Base-by-base conservation (phyloP, 2,797 vertebrate species). In the Rallus crepitans region DNA sequence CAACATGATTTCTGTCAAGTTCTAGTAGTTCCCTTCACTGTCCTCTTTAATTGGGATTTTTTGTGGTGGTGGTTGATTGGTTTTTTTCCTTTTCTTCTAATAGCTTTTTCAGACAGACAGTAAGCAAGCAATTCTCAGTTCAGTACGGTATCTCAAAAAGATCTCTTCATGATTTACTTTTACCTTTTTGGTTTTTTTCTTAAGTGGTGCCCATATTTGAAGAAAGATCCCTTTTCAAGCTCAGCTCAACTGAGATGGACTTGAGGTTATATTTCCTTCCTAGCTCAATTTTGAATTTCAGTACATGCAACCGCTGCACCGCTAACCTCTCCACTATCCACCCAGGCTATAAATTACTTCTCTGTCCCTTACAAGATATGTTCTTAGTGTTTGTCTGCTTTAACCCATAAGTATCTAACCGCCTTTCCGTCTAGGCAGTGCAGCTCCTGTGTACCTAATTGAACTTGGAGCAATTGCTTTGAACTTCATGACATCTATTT, bases 391-490 rank as follows among this genome's bases (percentile, higher is more conserved):
- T 76, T 66, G 35, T 85, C 19, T 53, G 50, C 25, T 66, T 70
- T 77, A 73, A 63, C 27, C 21, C 14, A 3, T 27, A 65, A 52
- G 42, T 66, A 14, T 55, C 47, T 35, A 61, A 5, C 8, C 52
- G 30, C 25, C 33, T 82, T 86, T 86, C 50, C 18, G 37, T 90
- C 35, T 33, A 52, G 28, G 33, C 12, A 73, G 23, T 30, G 60
- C 20, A 77, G 31, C 19, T 31, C 11, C 64, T 55, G 2, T 17
- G 24, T 53, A 66, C n/a, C 31, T 65, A 35, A 69, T 2, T 82
- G 60, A 82, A 66, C 59, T 50, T 59, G 33, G 52, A 92, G 42
- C n/a, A 69, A 73, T 76, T 80, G 31, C 42, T 94, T 87, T 94
- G 82, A 90, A 73, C 56, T 73, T 86, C 64, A 45, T 21, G 55